Conservation (phyloP, 1,140 invertebrate genomes). For the Pentalonia nigronervosa region DNA sequence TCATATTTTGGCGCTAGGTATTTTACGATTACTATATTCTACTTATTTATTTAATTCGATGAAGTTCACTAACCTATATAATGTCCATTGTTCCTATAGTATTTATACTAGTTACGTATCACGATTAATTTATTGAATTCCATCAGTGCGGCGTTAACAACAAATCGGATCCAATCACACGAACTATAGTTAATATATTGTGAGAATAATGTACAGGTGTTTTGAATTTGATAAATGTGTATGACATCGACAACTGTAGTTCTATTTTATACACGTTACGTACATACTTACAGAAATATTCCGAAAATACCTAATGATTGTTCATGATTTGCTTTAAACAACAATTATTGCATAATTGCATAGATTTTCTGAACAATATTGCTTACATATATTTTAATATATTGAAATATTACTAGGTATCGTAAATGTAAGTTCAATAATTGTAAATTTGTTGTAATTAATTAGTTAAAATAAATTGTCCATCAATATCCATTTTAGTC, state of each 20-base stretch:
- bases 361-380: not conserved
- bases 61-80: not conserved
- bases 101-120: not conserved
- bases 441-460: not conserved
- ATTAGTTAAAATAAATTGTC: not conserved
- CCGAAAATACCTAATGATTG: not conserved
- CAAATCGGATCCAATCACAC: not conserved
- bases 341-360: not conserved
- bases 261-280: not conserved
- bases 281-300: not conserved
- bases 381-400: not conserved
- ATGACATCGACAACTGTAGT: not conserved
- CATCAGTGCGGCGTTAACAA: not conserved
- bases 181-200: not conserved
- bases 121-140: not conserved
- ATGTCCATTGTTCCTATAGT: not conserved
- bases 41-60: not conserved
- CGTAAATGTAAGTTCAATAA: not conserved
- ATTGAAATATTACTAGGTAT: not conserved
- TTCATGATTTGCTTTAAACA: not conserved
- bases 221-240: not conserved
- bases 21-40: no score
- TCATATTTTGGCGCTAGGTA: no score
- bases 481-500: not conserved
- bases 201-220: conserved; percentile 20